Conservation (phyloP, 2,888 invertebrate species). For the Priocnemis perturbator region DNA sequence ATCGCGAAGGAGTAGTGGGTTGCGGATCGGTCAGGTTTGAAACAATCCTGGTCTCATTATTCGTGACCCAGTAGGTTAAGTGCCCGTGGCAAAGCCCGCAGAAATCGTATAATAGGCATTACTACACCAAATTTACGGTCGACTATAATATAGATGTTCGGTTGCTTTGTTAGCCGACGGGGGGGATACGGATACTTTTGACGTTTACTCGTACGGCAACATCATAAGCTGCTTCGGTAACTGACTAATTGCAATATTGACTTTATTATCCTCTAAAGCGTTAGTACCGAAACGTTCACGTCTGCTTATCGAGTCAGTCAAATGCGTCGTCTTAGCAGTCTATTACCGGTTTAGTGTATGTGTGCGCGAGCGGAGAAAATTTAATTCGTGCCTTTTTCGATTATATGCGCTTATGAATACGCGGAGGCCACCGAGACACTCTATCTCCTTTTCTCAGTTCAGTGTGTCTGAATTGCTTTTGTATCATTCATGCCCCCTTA, state of each 20-base stretch:
- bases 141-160: not conserved
- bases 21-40: not conserved
- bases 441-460: not conserved
- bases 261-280: not conserved
- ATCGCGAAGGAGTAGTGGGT: not conserved
- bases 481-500: conserved; percentile 34
- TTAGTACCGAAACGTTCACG: too few species aligned
- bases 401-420: conserved; percentile 16
- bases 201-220: too few species aligned
- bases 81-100: conserved; percentile 6
- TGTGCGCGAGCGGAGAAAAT: conserved; percentile 12
- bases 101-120: conserved; percentile 6
- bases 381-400: conserved; percentile 1
- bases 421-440: conserved; percentile 1
- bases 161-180: not conserved
- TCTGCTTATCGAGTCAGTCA: too few species aligned
- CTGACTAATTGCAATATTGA: too few species aligned
- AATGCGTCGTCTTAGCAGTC: too few species aligned
- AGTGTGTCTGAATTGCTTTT: conserved; percentile 19
- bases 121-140: not conserved
- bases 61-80: conserved; percentile 12
- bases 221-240: too few species aligned
- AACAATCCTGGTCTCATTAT: conserved; percentile 6
- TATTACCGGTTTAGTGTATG: not conserved
- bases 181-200: not conserved